Base-by-base conservation (phyloP, 2,888 invertebrate species). In the Caenorhabditis sp. region DNA sequence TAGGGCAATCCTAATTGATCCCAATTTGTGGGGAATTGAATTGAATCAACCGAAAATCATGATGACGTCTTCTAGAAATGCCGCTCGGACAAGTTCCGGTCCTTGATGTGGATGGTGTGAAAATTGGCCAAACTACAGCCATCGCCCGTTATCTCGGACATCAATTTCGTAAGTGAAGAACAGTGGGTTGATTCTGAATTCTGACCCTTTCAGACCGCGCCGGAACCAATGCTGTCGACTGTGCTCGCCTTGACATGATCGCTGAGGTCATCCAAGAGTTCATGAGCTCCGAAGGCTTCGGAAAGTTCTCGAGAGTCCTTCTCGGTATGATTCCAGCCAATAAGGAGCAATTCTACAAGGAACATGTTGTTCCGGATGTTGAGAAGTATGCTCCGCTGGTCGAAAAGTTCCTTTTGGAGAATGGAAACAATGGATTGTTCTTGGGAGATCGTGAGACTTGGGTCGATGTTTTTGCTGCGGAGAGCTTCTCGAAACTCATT, bases 41-140 rank as follows among this genome's bases (percentile, higher is more conserved):
- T n/a, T n/a, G n/a, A n/a, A n/a, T n/a, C n/a, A n/a, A n/a, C n/a
- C n/a, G n/a, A n/a, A n/a, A n/a, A n/a, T 35, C 26, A 40, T 4
- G 11, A 50, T 61, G 22, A 40, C n/a, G 20, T 70, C n/a, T n/a
- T 87, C 62, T 61, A 90, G 90, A 88, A 47, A 90, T 87, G 85
- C 90, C 90, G 55, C 80, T 90, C n/a, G 86, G 87, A 20, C 89
- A 90, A 70, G 77, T 89, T 18, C 90, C 90, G n/a, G 89, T 90
- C 15, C 82, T 90, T 8, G 90, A 90, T 68, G 86, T 90, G n/a
- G 88, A 90, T 69, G 89, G 89, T 40, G 82, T 82, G 6, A 87
- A 89, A 76, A 85, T 90, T 65, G 85, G 82, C 28, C 89, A 88
- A 80, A 82, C 85, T 44, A 68, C 87, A 20, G 88, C 90, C 15